Percentiles rank a stretch among this genome's conserved stretches.
Evolutionary conservation across 1,140 invertebrate species (phyloP).

Genomic region (Eubasilissa regina): DNA sequence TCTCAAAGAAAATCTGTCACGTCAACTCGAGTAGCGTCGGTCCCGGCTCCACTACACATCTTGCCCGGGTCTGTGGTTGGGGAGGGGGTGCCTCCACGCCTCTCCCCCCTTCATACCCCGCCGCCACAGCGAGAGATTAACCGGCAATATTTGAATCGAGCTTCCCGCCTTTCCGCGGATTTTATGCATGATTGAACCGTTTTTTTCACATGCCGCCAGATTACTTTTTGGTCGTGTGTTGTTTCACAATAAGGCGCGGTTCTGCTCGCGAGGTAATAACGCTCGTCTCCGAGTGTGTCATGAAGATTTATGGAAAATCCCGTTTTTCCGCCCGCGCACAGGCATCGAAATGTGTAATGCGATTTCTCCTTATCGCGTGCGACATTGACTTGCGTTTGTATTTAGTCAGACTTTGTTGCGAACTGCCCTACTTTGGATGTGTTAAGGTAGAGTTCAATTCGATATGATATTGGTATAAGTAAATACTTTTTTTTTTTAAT

Average conservation of each 20-base stretch:
- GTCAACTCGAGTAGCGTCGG: too few species aligned
- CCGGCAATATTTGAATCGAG: slow-evolving; percentile 31
- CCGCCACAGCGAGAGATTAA: slow-evolving; percentile 33
- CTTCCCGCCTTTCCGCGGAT: slow-evolving; percentile 23
- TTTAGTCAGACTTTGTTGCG: neutral
- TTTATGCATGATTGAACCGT: slow-evolving; percentile 38
- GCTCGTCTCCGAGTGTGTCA: slow-evolving; percentile 1
- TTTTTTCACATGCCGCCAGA: slow-evolving; percentile 27
- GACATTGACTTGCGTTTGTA: slow-evolving; percentile 4
- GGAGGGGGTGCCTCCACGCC: too few species aligned
- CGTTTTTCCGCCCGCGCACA: slow-evolving; percentile 7
- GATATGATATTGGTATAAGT: too few species aligned
- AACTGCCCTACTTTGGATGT: neutral
- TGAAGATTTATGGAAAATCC: slow-evolving; percentile 33
- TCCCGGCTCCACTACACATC: too few species aligned
- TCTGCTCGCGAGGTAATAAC: slow-evolving; percentile 10
- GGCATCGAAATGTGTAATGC: slow-evolving; percentile 24
- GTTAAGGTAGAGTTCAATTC: too few species aligned
- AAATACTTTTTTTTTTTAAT: too few species aligned
- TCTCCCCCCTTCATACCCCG: neutral
- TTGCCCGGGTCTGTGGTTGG: too few species aligned
- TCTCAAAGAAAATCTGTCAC: too few species aligned
- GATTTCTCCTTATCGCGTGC: slow-evolving; percentile 18
- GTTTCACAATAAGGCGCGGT: slow-evolving; percentile 5
- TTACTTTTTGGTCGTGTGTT: slow-evolving; percentile 31